These are phyloP conservation scores for Lagocephalus sceleratus DNA, from an alignment of 2,797 vertebrate genomes.

Conservation along the genomic window DNA sequence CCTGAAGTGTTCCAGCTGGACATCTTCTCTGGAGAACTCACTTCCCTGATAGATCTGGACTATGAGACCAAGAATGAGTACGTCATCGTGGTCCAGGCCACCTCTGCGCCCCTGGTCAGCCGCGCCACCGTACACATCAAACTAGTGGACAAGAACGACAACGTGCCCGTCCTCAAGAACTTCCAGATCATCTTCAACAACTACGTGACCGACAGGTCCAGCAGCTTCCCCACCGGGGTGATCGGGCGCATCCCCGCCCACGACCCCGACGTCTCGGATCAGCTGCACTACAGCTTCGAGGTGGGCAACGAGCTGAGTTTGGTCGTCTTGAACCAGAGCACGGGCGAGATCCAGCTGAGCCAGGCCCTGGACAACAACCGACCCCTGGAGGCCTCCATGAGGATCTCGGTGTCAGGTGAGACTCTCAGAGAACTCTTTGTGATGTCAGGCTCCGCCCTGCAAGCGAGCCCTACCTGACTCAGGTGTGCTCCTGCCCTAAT, in stretches of 20 bases:
- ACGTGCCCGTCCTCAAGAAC: constrained; percentile 87
- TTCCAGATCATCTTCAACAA: constrained; percentile 98
- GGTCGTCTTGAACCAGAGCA: constrained; percentile 87
- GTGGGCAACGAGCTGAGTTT: constrained; percentile 91
- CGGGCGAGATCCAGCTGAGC: constrained; percentile 89
- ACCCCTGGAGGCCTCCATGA: constrained; percentile 93
- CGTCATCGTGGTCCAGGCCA: constrained; percentile 92
- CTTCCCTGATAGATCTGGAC: constrained; percentile 88
- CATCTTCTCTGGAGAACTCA: constrained; percentile 95
- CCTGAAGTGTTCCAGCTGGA: constrained; percentile 95
- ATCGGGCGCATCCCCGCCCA: constrained; percentile 90
- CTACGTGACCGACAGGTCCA: constrained; percentile 90
- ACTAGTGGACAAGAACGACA: constrained; percentile 91
- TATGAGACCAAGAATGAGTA: constrained; percentile 90
- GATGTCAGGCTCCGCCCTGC: constrained; percentile 39
- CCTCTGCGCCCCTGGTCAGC: constrained; percentile 93
- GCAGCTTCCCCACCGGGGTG: constrained; percentile 87
- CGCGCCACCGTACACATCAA: constrained; percentile 90
- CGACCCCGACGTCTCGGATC: constrained; percentile 89
- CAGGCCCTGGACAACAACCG: constrained; percentile 91
- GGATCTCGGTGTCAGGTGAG: constrained; percentile 92
- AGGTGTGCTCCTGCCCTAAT: constrained; percentile 12
- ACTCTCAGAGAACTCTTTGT: constrained; percentile 26
- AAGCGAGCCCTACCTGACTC: constrained; percentile 9
- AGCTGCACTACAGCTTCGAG: constrained; percentile 86